Base-by-base conservation (phyloP, 1,140 invertebrate genomes). In the Drosophila tropicalis region DNA sequence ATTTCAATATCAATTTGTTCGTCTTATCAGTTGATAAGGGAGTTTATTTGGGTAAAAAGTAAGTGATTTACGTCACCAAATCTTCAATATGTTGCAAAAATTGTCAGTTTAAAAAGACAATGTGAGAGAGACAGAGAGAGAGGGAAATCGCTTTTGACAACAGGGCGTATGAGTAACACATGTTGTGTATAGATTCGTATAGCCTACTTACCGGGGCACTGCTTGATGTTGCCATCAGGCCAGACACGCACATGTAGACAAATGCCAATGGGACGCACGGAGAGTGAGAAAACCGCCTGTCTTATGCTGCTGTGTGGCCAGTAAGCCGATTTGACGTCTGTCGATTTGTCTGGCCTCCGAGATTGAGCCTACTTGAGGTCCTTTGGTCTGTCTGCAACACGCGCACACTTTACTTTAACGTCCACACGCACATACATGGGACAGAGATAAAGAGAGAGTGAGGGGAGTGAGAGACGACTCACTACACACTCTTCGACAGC, bases 1-100 rank as follows among this genome's bases (percentile, higher is more conserved):
- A 61, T 67, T 62, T 58, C 51, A 39, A 10, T 56, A 55, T 40
- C 34, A 36, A 62, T 54, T 41, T 68, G 70, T 70, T 77, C 56
- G 73, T 58, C 81, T 78, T 78, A 72, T 78, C 81, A 85, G 44
- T 58, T 68, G 40, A 51, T 17, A 9, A 17, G 41, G 44, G 39
- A 61, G 76, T 73, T 68, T 70, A 58, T 78, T 81, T 81, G 62
- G 78, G 58, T 72, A 81, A 78, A 60, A 85, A 73, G 67, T 67
- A 60, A 40, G 29, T 56, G 32, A 70, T 67, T 75, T 73, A 67
- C 56, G 56, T 70, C 34, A 71, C 17, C 17, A 47, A 72, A 19
- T 32, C 51, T 15, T 39, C 12, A 29, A n/a, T 13, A 55, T 32
- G 13, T 40, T 57, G 29, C 36, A 39, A 34, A 17, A 36, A 41